Percentiles rank a stretch among this genome's conserved stretches.
phyloP scores from a whole-genome alignment of 2,113 vertebrate genomes.

The Bothrops jararaca region DNA sequence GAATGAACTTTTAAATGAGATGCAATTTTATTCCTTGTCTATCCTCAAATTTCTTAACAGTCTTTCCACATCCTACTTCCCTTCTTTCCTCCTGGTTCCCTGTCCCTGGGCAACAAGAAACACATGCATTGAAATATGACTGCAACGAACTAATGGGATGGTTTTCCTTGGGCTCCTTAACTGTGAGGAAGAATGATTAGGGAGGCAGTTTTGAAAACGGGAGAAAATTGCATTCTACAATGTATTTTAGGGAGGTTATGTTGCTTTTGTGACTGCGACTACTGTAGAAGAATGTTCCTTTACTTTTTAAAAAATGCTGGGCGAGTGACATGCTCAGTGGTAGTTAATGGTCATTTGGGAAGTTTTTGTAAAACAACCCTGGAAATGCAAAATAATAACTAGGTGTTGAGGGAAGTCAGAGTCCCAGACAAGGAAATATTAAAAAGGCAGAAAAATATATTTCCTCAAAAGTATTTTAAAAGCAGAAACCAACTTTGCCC shows the following conservation, averaged over 20 bases:
- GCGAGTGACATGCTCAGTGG: background rate
- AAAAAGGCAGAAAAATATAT: too few relatives aligned
- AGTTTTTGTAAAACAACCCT: background rate
- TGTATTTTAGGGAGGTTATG: background rate
- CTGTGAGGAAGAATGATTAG: background rate
- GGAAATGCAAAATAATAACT: background rate
- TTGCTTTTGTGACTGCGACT: background rate
- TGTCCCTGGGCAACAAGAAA: background rate
- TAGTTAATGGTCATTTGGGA: background rate
- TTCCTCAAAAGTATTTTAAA: too few relatives aligned
- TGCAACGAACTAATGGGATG: background rate
- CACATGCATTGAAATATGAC: background rate
- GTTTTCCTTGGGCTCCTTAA: background rate
- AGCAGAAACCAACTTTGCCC: too few relatives aligned
- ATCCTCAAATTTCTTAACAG: background rate
- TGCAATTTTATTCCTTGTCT: background rate
- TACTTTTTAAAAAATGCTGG: background rate
- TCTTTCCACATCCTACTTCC: background rate
- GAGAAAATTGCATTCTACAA: background rate
- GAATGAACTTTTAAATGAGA: background rate
- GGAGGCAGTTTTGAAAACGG: background rate
- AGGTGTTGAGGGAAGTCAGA: background rate
- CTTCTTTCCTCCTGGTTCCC: background rate
- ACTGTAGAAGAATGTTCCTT: background rate
- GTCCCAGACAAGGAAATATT: too few relatives aligned